Conservation (phyloP, 2,113 vertebrate genomes). For the Nicator chloris region DNA sequence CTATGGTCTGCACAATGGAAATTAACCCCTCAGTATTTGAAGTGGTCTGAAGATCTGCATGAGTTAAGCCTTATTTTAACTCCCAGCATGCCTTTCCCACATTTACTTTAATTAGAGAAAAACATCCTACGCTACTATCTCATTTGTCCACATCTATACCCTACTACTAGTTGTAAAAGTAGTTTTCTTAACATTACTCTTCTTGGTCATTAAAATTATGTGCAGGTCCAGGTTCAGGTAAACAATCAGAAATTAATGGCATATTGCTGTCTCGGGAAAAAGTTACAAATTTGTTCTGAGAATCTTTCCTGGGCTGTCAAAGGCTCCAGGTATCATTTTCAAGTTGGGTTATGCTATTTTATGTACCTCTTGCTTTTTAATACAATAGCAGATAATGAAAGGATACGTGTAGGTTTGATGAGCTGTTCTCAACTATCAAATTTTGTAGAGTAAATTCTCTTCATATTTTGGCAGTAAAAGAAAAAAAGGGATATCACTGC, state of each 20-base stretch:
- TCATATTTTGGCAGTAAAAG: background rate
- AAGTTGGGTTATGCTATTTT: background rate
- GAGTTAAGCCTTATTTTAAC: background rate
- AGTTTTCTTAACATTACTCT: background rate
- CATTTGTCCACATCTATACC: background rate
- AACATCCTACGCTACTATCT: background rate
- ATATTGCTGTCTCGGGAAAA: background rate
- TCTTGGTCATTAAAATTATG: background rate
- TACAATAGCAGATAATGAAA: background rate
- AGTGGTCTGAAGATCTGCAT: background rate
- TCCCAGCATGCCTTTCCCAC: background rate
- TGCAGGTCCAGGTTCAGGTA: background rate
- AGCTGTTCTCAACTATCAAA: background rate
- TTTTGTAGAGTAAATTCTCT: background rate
- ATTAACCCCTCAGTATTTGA: background rate
- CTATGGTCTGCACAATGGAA: background rate
- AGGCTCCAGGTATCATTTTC: background rate
- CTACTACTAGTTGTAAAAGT: background rate
- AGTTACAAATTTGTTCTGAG: background rate
- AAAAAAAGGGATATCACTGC: background rate
- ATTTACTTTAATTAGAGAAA: background rate
- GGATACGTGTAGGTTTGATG: background rate
- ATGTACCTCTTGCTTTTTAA: background rate
- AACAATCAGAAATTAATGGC: background rate
- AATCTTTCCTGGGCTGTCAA: background rate